phyloP scores from a whole-genome alignment of 2,113 vertebrate genomes.

The Piprites chloris region DNA sequence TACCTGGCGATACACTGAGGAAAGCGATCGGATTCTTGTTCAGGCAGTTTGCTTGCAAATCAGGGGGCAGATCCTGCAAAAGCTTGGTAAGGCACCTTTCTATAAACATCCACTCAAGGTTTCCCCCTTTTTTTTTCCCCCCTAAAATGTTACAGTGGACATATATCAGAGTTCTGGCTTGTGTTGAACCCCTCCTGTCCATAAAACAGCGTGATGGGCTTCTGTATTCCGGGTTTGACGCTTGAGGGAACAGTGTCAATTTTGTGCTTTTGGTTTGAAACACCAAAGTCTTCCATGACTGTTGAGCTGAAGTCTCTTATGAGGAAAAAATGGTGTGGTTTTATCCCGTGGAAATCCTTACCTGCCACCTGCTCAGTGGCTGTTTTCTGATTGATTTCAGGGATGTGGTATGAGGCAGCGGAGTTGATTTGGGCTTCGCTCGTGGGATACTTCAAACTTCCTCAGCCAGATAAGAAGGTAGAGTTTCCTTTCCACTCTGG shows the following conservation, averaged over 20 bases:
- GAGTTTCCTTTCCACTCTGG: not conserved
- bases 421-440: slow-evolving; percentile 88
- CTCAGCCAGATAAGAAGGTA: slow-evolving; percentile 92
- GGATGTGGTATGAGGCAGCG: slow-evolving; percentile 92
- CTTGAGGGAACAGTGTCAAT: not conserved
- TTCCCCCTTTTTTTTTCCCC: not conserved
- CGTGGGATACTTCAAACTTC: slow-evolving; percentile 84
- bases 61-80: slow-evolving; percentile 91
- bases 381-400: slow-evolving; percentile 62
- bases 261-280: not conserved
- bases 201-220: not conserved
- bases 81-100: slow-evolving; percentile 78
- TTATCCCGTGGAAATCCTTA: not conserved
- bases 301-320: not conserved
- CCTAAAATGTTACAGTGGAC: not conserved
- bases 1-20: slow-evolving; percentile 81
- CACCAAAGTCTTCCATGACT: not conserved
- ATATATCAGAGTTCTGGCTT: not conserved
- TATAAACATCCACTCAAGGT: not conserved
- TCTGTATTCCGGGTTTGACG: not conserved
- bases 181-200: not conserved
- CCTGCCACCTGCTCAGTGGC: not conserved
- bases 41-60: slow-evolving; percentile 93
- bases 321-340: not conserved
- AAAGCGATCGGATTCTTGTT: slow-evolving; percentile 84